A percentile compares a stretch with the other conserved stretches of the same genome.
phyloP scores from a whole-genome alignment of 2,888 invertebrate species.

The Watsonalla cultraria region DNA sequence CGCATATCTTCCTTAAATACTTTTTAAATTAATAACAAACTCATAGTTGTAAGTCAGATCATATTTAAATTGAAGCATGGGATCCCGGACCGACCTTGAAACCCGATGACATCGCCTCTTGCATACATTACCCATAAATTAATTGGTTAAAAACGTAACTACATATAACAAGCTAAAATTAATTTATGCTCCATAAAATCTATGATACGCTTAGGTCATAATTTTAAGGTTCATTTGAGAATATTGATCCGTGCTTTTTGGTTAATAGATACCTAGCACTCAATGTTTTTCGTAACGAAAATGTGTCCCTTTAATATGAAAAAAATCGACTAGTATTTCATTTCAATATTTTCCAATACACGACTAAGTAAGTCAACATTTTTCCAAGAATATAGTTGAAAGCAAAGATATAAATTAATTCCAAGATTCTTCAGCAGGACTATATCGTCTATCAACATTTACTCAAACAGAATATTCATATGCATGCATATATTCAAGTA shows the following conservation, averaged over 20 bases:
- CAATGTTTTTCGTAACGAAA: no score
- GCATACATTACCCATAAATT: conserved; percentile 61
- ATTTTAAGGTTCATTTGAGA: conserved; percentile 20
- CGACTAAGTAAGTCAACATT: no score
- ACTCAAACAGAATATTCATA: neutral
- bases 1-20: no score
- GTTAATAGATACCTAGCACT: neutral
- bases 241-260: neutral
- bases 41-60: neutral
- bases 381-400: no score
- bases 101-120: conserved; percentile 36
- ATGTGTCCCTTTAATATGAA: no score
- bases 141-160: conserved; percentile 37
- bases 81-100: conserved; percentile 24
- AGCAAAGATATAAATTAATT: no score
- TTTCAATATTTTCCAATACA: no score
- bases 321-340: no score
- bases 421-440: neutral
- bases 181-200: conserved; percentile 58
- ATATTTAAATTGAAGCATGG: neutral
- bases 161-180: conserved; percentile 42
- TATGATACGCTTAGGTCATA: conserved; percentile 26
- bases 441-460: neutral
- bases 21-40: neutral
- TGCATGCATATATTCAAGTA: neutral